Base-by-base conservation (phyloP, 2,888 invertebrate species). In the Macrosoma leucophasiata region DNA sequence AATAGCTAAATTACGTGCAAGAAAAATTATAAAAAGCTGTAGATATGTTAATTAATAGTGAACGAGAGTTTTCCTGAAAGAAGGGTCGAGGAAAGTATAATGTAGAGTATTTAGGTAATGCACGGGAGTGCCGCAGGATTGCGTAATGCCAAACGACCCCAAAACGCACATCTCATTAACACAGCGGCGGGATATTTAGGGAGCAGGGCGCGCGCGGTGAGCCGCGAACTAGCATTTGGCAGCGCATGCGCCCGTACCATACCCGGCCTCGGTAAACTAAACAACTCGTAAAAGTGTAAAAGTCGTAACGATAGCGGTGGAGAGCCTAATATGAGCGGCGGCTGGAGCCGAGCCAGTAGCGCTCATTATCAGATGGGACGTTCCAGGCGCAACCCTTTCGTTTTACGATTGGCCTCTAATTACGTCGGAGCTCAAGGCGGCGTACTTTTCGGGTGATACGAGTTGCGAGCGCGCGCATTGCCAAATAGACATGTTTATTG, bases 231-330 rank as follows among this genome's bases (percentile, higher is more conserved):
- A 72, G 74, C 75, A 78, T 81, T 84, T 84, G 82, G 82, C 82
- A 84, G 68, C 65, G 69, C 61, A 55, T 60, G 61, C 66, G 62
- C 59, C 53, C 60, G 56, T 55, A 53, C 71, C 59, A 73, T 69
- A 66, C 71, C 67, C 67, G 75, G n/a, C n/a, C 63, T 62, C 61
- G 65, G 70, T 72, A 66, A 81, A 78, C 82, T 79, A 79, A 82
- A 81, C 81, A 81, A 81, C 76, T 79, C 82, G 79, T 81, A 82
- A 82, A 84, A 82, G 81, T 79, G 82, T 79, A 82, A 82, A 81
- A 84, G 69, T 82, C 77, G 76, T 78, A 78, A 75, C 76, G 81
- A 82, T 81, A 78, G 75, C 71, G 58, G 62, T 55, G 52, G 59
- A 68, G 70, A 63, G 75, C 72, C 79, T 78, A 78, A 82, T 81